Base-by-base conservation (phyloP, 2,888 invertebrate species). In the Pocota personata region DNA sequence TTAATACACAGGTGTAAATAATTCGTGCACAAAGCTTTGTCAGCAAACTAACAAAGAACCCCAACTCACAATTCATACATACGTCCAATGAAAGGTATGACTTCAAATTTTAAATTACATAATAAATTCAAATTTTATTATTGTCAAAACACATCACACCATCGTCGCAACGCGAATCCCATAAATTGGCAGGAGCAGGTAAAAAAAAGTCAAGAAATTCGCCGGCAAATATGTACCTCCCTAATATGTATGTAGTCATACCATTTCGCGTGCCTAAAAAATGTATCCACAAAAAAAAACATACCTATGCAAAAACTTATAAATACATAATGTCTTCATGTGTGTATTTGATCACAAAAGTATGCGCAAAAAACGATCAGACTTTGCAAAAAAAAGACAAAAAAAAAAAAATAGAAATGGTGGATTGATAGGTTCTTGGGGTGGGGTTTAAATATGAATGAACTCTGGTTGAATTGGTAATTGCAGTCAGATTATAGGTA, bases 391-490 rank as follows among this genome's bases (percentile, higher is more conserved):
- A 46, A 60, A 52, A 48, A 24, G 32, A 52, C 4, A 67, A 66
- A 66, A 52, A 52, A 8, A 35, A 37, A 40, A 60, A 27, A 35
- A 37, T 16, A 67, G 27, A 55, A 52, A 67, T 67, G 67, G 67
- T 52, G 67, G 50, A 35, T n/a, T 52, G 37, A 24, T 27, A 24
- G 10, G 14, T 24, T 40, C 52, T 40, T 27, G 37, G 67, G 67
- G 67, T 67, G 67, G 67, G 67, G 67, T 67, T 67, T 67, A 40
- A 27, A 40, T 24, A 21, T 16, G 16, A 64, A 19, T 46, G 30
- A 27, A 30, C 24, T 58, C 19, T 19, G n/a, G 10, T 35, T 10
- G 35, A n/a, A 35, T 24, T 24, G 2, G 24, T 8, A 35, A 35
- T 35, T 6, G 35, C 35, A 2, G 35, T 12, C 24, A n/a, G n/a